A percentile compares a stretch with the other conserved stretches of the same genome.
phyloP scores from a whole-genome alignment of 2,797 vertebrate species.

The Lepilemur ruficaudatus region DNA sequence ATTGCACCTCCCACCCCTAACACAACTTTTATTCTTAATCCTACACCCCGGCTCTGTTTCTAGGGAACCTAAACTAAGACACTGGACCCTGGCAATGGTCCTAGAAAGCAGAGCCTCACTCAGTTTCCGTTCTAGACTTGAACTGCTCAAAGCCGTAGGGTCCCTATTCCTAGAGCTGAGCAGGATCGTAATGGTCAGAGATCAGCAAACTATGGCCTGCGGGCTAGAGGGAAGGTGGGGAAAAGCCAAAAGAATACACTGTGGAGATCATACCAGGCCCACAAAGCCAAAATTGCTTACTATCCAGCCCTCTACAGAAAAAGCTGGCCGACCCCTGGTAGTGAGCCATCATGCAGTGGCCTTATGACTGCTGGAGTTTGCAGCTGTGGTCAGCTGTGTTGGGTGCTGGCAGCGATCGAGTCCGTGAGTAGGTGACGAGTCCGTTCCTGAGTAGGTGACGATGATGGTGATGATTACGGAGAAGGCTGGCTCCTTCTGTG shows the following conservation, averaged over 20 bases:
- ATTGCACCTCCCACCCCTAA: accelerated
- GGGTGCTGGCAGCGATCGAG: background rate
- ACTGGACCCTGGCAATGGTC: background rate
- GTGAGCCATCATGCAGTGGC: accelerated
- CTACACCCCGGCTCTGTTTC: background rate
- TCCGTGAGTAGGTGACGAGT: accelerated
- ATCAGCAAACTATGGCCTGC: background rate
- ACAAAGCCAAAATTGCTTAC: background rate
- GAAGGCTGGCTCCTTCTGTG: background rate
- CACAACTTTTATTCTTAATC: background rate
- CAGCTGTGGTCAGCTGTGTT: accelerated
- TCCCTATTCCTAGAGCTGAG: background rate
- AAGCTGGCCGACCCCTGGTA: background rate
- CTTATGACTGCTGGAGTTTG: accelerated
- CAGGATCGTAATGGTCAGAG: too few species aligned
- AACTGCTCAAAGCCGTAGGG: background rate
- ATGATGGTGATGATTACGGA: accelerated
- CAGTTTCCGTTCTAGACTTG: background rate
- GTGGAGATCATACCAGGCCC: background rate
- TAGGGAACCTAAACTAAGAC: background rate
- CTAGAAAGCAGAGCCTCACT: background rate
- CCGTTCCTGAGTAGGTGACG: accelerated
- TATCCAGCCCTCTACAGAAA: accelerated
- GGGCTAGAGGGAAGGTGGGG: background rate
- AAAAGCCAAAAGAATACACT: background rate